phyloP scores from a whole-genome alignment of 2,888 invertebrate genomes.

The Latrodectus elegans region DNA sequence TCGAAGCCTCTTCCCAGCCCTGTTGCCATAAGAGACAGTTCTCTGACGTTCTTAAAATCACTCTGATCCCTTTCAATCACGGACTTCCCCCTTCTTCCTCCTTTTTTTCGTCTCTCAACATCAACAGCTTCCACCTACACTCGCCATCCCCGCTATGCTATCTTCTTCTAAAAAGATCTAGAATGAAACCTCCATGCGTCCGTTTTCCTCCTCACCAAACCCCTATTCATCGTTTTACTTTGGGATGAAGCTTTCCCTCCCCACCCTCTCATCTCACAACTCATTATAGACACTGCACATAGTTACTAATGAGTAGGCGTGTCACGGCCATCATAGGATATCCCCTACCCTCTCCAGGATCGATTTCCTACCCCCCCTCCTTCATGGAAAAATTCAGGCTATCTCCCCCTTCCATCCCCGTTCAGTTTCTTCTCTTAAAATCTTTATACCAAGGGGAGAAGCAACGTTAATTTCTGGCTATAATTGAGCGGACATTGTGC shows the following conservation, averaged over 20 bases:
- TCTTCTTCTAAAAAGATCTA: conserved; percentile 27
- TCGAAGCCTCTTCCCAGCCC: not conserved
- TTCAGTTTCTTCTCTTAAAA: conserved; percentile 15
- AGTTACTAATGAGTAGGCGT: conserved; percentile 67
- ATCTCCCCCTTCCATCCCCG: not conserved
- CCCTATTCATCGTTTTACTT: conserved; percentile 20
- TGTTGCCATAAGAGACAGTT: not conserved
- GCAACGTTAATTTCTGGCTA: conserved; percentile 56
- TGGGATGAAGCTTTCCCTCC: not conserved
- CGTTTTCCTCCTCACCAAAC: conserved; percentile 30
- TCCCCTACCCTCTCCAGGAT: conserved; percentile 24
- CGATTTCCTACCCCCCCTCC: conserved; percentile 31
- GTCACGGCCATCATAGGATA: conserved; percentile 49
- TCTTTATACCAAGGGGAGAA: conserved; percentile 19
- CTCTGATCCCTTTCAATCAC: conserved; percentile 2
- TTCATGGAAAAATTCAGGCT: not conserved
- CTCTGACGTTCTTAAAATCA: not conserved
- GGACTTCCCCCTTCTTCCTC: not conserved
- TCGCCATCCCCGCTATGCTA: not conserved
- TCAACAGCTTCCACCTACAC: not conserved
- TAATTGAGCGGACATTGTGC: conserved; percentile 52
- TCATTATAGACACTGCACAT: conserved; percentile 69
- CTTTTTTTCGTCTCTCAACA: not conserved
- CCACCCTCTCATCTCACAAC: conserved; percentile 25
- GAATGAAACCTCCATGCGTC: conserved; percentile 29